Evolutionary conservation across 2,888 invertebrate species (phyloP).

Genomic region (Ormyrus thymus): DNA sequence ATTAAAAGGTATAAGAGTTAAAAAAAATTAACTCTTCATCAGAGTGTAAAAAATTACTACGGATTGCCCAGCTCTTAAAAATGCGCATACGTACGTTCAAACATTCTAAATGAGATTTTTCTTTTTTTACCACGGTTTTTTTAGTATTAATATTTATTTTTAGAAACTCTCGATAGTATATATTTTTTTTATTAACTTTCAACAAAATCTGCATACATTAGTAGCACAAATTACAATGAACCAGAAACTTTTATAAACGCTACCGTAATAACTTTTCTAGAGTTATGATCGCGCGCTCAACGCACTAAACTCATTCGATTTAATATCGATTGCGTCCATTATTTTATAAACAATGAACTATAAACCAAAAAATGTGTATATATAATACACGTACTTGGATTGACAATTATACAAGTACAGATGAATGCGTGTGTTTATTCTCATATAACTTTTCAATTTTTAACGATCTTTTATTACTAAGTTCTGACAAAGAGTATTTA

Average conservation of each 20-base stretch:
- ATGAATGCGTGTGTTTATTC: background rate
- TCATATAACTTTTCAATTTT: background rate
- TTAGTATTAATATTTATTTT: background rate
- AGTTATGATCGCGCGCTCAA: slow-evolving; percentile 34
- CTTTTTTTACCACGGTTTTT: background rate
- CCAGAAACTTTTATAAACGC: slow-evolving; percentile 17
- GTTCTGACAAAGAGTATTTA: background rate
- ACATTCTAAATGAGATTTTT: slow-evolving; percentile 13
- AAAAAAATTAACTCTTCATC: slow-evolving; percentile 17
- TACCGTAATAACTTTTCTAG: slow-evolving; percentile 14
- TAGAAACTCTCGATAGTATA: background rate
- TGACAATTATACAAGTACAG: slow-evolving; percentile 23
- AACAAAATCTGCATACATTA: slow-evolving; percentile 23
- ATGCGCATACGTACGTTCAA: slow-evolving; percentile 29
- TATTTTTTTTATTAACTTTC: slow-evolving; percentile 1
- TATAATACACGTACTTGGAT: slow-evolving; percentile 27
- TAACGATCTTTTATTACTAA: background rate
- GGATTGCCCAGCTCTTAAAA: slow-evolving; percentile 25
- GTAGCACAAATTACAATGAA: slow-evolving; percentile 25
- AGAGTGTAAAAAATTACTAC: slow-evolving; percentile 33
- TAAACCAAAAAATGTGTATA: slow-evolving; percentile 29
- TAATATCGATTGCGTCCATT: slow-evolving; percentile 11
- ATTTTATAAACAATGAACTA: slow-evolving; percentile 25
- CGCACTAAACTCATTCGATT: slow-evolving; percentile 19
- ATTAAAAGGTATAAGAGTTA: slow-evolving; percentile 23